Percentiles rank a stretch among this genome's conserved stretches.
phyloP scores from a whole-genome alignment of 1,140 invertebrate species.

The Pristionchus pacificus region DNA sequence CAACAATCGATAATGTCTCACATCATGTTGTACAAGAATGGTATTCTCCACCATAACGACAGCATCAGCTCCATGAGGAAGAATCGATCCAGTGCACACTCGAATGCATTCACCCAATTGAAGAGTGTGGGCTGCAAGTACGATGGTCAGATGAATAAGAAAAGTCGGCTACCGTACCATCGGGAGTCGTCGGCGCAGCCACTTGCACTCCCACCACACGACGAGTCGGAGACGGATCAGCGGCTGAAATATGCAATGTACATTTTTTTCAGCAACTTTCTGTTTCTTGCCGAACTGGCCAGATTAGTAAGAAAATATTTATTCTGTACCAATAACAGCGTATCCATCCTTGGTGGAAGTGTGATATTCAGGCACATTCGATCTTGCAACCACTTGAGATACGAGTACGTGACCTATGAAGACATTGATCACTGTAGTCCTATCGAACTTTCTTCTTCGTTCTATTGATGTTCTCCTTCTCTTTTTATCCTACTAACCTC shows the following conservation, averaged over 20 bases:
- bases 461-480: too few relatives aligned
- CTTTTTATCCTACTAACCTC: too few relatives aligned
- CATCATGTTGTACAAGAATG: neutral
- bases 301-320: neutral
- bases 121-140: neutral
- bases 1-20: too few relatives aligned
- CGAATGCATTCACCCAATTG: constrained; percentile 8
- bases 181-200: neutral
- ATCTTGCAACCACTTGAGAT: neutral
- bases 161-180: neutral
- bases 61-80: constrained; percentile 24
- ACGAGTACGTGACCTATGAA: neutral
- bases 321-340: constrained; percentile 13
- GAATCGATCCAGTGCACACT: constrained; percentile 10
- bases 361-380: constrained; percentile 7
- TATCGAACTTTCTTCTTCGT: too few relatives aligned
- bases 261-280: neutral
- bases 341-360: constrained; percentile 24
- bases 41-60: constrained; percentile 30
- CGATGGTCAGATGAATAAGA: neutral
- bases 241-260: constrained; percentile 7
- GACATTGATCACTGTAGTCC: too few relatives aligned
- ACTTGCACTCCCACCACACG: constrained; percentile 5
- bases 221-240: neutral
- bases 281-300: neutral